Evolutionary conservation across 2,797 vertebrate species (phyloP), one percentile per base, ranked within the genome.

Genomic region (Periophthalmus magnuspinnatus): DNA sequence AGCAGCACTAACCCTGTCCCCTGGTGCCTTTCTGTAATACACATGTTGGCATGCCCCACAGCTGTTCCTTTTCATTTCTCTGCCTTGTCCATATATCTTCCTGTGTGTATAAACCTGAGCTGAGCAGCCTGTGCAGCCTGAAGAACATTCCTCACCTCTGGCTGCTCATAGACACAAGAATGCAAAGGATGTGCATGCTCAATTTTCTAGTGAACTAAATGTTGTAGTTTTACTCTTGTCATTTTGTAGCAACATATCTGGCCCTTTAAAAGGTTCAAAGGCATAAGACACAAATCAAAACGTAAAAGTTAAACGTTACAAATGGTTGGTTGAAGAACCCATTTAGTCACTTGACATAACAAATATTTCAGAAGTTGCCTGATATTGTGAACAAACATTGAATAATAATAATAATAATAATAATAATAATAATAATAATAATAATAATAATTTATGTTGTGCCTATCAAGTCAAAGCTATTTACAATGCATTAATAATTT

Each of bases 11-110:
- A 24, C 38, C 13, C 11, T 17, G 45, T 38, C 59, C 45, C 2
- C 16, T 22, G 33, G 17, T 36, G 1, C n/a, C 8, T 47, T 64
- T 64, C 41, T 64, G 28, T 17, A 54, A 50, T 52, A 50, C 21
- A 50, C 60, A 9, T 5, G 28, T 45, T 70, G 19, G 13, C 57
- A 55, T 71, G 36, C 65, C 5, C 67, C n/a, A 48, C 56, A 48
- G 64, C 67, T 81, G 61, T 57, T 65, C 77, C 84, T 81, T 80
- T 76, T 62, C 7, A 58, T 63, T 68, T 61, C 36, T 6, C 14
- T 47, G n/a, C 65, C 66, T 48, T 47, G 77, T 87, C 73, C 60
- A 71, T 88, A 74, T 59, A 70, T 87, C 77, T 82, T 76, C 67
- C 55, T 67, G 68, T 58, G 61, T 84, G 72, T 85, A 74, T 78